Evolutionary conservation across 2,113 vertebrate species (phyloP).

Genomic region (Syngnathus floridae): DNA sequence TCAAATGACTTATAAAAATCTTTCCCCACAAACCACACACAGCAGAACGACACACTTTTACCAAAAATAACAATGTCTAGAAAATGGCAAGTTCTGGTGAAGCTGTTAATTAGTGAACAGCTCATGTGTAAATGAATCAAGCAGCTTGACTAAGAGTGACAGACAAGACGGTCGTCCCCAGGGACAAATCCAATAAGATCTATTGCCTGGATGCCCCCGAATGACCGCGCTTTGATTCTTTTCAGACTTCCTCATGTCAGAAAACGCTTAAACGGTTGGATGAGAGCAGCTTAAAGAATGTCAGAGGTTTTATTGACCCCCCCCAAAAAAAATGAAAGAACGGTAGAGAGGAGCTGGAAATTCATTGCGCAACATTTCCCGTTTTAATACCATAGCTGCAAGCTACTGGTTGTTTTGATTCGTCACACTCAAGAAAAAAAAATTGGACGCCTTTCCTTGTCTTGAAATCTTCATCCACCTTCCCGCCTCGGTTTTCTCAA

Average conservation of each 20-base stretch:
- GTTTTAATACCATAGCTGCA: constrained; percentile 41
- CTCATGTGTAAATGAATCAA: background rate
- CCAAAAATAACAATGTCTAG: background rate
- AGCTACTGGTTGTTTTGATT: constrained; percentile 13
- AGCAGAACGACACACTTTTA: background rate
- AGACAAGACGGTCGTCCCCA: constrained; percentile 12
- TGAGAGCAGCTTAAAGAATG: constrained; percentile 8
- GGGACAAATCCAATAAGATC: constrained; percentile 37
- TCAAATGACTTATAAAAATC: background rate
- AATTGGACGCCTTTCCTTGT: background rate
- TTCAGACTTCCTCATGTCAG: constrained; percentile 21
- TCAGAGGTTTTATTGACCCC: background rate
- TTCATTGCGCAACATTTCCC: constrained; percentile 41
- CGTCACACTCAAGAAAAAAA: background rate
- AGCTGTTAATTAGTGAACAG: no score
- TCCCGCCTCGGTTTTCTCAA: constrained; percentile 31
- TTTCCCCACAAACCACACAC: background rate
- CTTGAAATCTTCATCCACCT: constrained; percentile 30
- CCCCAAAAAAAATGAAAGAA: background rate
- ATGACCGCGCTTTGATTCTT: constrained; percentile 33
- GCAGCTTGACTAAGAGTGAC: background rate
- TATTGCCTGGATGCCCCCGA: constrained; percentile 24
- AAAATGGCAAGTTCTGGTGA: no score
- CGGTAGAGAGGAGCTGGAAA: background rate
- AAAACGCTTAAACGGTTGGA: constrained; percentile 22